Conservation (phyloP, 2,113 vertebrate species). For the Aplodontia rufa region DNA sequence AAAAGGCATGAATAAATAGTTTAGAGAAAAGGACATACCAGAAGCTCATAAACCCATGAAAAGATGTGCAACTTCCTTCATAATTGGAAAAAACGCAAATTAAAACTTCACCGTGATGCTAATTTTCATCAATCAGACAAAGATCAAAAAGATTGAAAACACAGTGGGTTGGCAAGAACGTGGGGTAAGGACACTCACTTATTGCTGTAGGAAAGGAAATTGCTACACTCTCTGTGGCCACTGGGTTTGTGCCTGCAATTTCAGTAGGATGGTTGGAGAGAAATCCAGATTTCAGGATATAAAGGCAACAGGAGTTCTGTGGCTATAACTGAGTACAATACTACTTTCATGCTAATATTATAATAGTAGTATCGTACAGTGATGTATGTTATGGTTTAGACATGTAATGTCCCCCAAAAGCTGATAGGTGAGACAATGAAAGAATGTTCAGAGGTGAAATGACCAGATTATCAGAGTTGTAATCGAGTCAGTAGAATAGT, state of each 20-base stretch:
- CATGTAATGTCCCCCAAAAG: no score
- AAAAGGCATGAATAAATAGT: conserved; percentile 6
- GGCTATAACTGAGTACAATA: not conserved
- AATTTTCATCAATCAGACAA: conserved; percentile 30
- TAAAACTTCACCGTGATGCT: conserved; percentile 27
- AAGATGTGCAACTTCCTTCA: conserved; percentile 16
- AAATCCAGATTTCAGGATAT: not conserved
- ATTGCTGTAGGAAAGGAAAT: not conserved
- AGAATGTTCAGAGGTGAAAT: no score
- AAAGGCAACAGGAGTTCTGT: not conserved
- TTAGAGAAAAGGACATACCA: conserved; percentile 17
- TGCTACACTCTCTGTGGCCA: not conserved
- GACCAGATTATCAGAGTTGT: no score
- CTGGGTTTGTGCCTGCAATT: not conserved
- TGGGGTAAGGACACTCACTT: not conserved
- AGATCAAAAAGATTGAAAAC: conserved; percentile 34
- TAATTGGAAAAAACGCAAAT: conserved; percentile 65
- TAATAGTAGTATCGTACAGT: not conserved
- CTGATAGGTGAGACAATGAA: no score
- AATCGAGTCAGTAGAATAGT: no score
- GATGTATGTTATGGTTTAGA: no score
- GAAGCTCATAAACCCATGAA: not conserved
- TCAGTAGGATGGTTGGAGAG: not conserved
- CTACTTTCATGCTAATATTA: not conserved
- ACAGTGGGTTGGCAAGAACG: not conserved